Base-by-base conservation (phyloP, 2,113 vertebrate species). In the Scophthalmus maximus region DNA sequence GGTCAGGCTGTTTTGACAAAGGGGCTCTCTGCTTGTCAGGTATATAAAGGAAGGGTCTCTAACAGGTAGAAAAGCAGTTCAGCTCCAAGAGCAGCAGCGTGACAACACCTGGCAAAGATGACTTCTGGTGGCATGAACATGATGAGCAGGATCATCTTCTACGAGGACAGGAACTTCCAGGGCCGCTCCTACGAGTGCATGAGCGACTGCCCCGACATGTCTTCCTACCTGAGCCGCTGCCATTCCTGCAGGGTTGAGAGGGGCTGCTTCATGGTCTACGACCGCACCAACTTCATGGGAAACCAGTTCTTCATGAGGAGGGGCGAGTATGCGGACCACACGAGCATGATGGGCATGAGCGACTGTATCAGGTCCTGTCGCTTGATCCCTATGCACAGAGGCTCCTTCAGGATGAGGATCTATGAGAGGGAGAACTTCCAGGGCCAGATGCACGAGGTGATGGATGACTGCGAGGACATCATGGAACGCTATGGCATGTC, bases 341-440 rank as follows among this genome's bases (percentile, higher is more conserved):
- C 67, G 73, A 72, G 34, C 67, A 76, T 72, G 73, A 76, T 76
- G 61, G 68, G 68, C 55, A 76, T 71, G 78, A 76, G 32, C 15
- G 61, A 76, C 61, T 56, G 60, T 61, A 76, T 81, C 72, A 66
- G 32, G 60, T 81, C 78, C 66, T 92, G 90, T 67, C 86, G 84
- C 27, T 68, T 75, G 60, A 84, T 91, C 69, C 79, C 86, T 66
- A 72, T 78, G 80, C 10, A 86, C 84, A 80, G 73, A n/a, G 80
- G 84, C 0, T 34, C 23, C 46, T 85, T 52, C 87, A 91, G 82
- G 84, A 90, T 91, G 79, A 90, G 69, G 83, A 89, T 92, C 76
- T 90, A 88, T 25, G 90, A 90, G 87, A 90, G 85, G 75, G 91
- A 92, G 68, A 91, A 84, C 77, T 82, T 89, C 64, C 70, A 77